phyloP scores from a whole-genome alignment of 2,888 invertebrate species.

The Temnothorax unifasciatus region DNA sequence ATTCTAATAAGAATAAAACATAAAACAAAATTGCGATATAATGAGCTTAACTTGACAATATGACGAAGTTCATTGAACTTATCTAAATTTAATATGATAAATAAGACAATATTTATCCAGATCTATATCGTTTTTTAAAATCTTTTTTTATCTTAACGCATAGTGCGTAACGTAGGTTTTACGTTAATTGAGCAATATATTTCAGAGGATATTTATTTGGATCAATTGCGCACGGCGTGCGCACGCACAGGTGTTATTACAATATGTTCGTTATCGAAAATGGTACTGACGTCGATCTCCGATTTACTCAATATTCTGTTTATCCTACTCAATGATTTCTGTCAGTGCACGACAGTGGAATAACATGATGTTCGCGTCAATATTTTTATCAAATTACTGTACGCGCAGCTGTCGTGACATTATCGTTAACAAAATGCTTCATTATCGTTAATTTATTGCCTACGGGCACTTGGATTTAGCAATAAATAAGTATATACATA shows the following conservation, averaged over 20 bases:
- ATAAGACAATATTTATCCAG: not conserved
- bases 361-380: constrained; percentile 11
- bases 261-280: constrained; percentile 51
- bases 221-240: not conserved
- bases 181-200: not conserved
- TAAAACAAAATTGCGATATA: not conserved
- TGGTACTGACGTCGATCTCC: constrained; percentile 34
- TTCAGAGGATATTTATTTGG: constrained; percentile 26
- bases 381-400: constrained; percentile 19
- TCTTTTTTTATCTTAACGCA: not conserved
- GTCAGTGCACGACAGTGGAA: constrained; percentile 1
- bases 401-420: constrained; percentile 44
- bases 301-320: constrained; percentile 41
- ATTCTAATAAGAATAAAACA: not conserved
- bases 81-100: not conserved
- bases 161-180: not conserved
- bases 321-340: constrained; percentile 43
- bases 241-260: constrained; percentile 37
- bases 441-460: constrained; percentile 41
- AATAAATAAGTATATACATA: not conserved
- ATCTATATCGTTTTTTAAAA: not conserved
- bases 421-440: constrained; percentile 45
- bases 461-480: not conserved
- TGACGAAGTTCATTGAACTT: not conserved
- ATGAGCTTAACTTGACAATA: not conserved